Evolutionary conservation across 35 echinoderm and acorn worm species (phyloP).

Genomic region (Apostichopus japonicus): DNA sequence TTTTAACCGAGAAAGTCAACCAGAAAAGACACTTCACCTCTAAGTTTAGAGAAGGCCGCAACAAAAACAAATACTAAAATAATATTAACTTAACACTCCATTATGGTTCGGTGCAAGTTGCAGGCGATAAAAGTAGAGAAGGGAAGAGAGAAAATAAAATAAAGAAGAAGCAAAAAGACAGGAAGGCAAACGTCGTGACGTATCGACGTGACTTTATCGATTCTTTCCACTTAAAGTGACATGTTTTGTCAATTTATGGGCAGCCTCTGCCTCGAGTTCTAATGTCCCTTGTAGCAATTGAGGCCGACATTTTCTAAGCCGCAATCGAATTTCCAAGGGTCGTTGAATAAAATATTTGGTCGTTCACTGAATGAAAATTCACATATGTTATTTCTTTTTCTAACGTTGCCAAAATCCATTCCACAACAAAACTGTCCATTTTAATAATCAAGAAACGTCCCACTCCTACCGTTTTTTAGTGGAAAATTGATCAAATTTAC

Average conservation of each 20-base stretch:
- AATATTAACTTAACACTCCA: constrained; percentile 5
- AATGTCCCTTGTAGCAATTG: constrained; percentile 16
- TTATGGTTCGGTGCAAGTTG: neutral
- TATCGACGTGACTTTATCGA: constrained; percentile 26
- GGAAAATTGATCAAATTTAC: no score
- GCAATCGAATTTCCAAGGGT: neutral
- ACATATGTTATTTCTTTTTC: no score
- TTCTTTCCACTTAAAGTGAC: constrained; percentile 40
- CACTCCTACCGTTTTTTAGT: no score
- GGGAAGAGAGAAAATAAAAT: neutral
- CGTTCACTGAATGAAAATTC: no score
- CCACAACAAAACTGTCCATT: no score
- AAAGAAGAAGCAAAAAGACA: neutral
- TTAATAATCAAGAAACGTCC: no score
- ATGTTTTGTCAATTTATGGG: constrained; percentile 50
- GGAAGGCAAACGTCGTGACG: constrained; percentile 39
- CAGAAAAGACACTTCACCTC: neutral
- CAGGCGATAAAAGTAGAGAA: neutral
- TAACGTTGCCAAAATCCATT: no score
- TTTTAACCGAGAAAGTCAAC: no score
- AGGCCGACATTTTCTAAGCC: constrained; percentile 15
- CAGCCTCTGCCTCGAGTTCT: constrained; percentile 9
- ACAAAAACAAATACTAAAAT: neutral
- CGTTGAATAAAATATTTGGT: neutral
- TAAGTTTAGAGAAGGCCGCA: neutral